Base-by-base conservation (phyloP, 2,888 invertebrate species). In the Blera fallax region DNA sequence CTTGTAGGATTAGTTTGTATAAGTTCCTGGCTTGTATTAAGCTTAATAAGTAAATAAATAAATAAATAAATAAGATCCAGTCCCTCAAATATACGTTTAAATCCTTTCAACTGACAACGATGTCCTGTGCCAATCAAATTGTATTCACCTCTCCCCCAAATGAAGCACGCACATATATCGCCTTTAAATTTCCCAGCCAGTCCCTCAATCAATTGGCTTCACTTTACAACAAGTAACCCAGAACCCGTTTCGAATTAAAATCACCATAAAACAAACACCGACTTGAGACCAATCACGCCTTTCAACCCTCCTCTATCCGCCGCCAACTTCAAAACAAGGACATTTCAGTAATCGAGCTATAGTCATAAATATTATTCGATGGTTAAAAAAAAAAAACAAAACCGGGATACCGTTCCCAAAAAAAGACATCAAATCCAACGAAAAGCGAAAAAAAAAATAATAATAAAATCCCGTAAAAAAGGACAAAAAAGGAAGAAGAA, bases 321-420 rank as follows among this genome's bases (percentile, higher is more conserved):
- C 32, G 21, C 18, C 58, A 45, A 43, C 72, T 58, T 67, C 37
- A 72, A 73, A 79, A 81, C 85, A 81, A 81, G 67, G 81, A 85
- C 81, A 81, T 85, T 72, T 72, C 76, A 45, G 81, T 85, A 85
- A 85, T 81, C 85, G 85, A 67, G 67, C 76, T 72, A 60, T 72
- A 85, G 85, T 72, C 85, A 80, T 85, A 85, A 85, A 85, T 85
- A 85, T 77, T 64, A 81, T 81, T 85, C 77, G 76, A 77, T 81
- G n/a, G 78, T 73, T 83, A 54, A 1, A 54, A 62, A 60, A 8
- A 56, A 6, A 56, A 58, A 29, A 40, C 29, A 74, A 65, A 67
- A 50, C 27, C 62, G 45, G 37, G 54, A 56, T 56, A 69, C 73
- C 27, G 58, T 64, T 32, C 54, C 70, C 27, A 58, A 56, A 65